Conservation (phyloP, 2,797 vertebrate species). For the Choloepus didactylus region DNA sequence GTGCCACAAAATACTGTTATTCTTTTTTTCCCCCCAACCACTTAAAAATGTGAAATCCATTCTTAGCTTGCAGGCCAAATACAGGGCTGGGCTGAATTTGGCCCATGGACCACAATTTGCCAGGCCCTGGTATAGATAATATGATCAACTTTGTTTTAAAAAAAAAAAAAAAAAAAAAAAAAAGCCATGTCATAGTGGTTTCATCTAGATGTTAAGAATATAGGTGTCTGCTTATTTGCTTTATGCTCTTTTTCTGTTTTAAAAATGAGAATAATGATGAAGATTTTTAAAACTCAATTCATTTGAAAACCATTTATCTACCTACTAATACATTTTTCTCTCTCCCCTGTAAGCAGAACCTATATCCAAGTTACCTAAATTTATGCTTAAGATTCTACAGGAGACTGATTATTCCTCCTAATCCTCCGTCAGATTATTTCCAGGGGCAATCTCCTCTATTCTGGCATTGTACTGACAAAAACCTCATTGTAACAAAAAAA, state of each 20-base stretch:
- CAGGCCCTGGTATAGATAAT: not conserved
- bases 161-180: not conserved
- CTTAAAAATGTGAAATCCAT: not conserved
- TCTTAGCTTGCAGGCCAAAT: not conserved
- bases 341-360: not conserved
- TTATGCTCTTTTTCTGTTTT: not conserved
- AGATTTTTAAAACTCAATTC: slow-evolving; percentile 39
- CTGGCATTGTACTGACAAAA: slow-evolving; percentile 23
- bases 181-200: not conserved
- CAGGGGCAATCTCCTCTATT: not conserved
- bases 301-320: slow-evolving; percentile 34
- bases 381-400: slow-evolving; percentile 37
- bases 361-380: slow-evolving; percentile 52
- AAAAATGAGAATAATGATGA: slow-evolving; percentile 36
- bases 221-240: not conserved
- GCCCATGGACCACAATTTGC: too few species aligned
- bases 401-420: slow-evolving; percentile 46
- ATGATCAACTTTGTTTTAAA: not conserved
- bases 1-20: slow-evolving; percentile 20
- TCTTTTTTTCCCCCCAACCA: not conserved
- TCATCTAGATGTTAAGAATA: not conserved
- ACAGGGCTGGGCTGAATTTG: not conserved
- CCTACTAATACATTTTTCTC: slow-evolving; percentile 48
- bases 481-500: slow-evolving; percentile 17
- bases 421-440: slow-evolving; percentile 32